Evolutionary conservation across 2,113 vertebrate genomes (phyloP).

Genomic region (Cricetomys ansorgei): DNA sequence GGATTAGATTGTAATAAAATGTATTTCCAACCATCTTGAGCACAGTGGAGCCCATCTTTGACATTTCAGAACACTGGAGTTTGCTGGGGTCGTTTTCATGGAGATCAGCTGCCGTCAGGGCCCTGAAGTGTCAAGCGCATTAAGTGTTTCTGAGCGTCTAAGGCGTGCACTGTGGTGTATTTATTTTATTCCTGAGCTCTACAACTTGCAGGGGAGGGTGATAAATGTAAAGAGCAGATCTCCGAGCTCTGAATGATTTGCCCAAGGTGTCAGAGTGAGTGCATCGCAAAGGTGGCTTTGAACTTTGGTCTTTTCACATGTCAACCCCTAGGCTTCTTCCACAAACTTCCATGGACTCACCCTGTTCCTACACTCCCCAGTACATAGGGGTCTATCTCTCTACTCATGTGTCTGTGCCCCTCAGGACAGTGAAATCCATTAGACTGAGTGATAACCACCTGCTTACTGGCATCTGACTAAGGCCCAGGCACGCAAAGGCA

Average conservation of each 20-base stretch:
- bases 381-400: not conserved
- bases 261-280: not conserved
- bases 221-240: not conserved
- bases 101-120: not conserved
- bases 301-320: not conserved
- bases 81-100: not conserved
- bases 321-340: not conserved
- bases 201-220: not conserved
- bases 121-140: not conserved
- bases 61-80: not conserved
- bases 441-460: not conserved
- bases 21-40: not conserved
- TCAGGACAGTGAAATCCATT: not conserved
- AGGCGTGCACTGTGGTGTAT: fast-evolving
- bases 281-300: not conserved
- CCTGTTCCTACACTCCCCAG: not conserved
- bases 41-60: not conserved
- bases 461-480: not conserved
- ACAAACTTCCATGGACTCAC: not conserved
- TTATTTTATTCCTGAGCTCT: not conserved
- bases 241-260: not conserved
- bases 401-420: not conserved
- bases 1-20: not conserved
- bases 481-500: not conserved
- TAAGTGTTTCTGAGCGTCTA: not conserved